Evolutionary conservation across 2,113 vertebrate genomes (phyloP), one percentile per base, ranked within the genome.

Genomic region (Salvelinus fontinalis): DNA sequence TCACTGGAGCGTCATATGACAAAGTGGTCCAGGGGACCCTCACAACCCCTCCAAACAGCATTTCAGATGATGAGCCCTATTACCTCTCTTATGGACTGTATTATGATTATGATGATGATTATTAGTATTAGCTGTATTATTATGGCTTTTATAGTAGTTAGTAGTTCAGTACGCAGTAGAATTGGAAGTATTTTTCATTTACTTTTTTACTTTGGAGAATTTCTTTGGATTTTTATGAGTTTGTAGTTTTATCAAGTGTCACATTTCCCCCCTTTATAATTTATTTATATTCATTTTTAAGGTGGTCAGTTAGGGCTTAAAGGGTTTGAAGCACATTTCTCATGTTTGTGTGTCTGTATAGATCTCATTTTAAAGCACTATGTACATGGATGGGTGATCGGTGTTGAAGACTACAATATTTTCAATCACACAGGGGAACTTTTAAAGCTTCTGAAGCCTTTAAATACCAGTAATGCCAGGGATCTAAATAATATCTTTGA

Each of bases 1-100:
- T 90, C 89, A 91, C 87, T 85, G 93, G 92, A 92, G 92, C 90
- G 88, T 92, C 92, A 88, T 84, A 87, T 87, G 89, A 91, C 87
- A 88, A 84, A 78, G 89, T 87, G 88, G 81, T 87, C 83, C 83
- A 27, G 74, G 83, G 60, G 3, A 14, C 81, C 57, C 75, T 80
- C 79, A 83, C 62, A 75, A 79, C 83, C 85, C 81, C 75, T 77
- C 82, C 83, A 90, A 88, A 84, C 86, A 88, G 80, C 88, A 85
- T 92, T 88, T 87, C 84, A 90, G 86, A 89, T 83, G 79, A 88
- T 82, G 31, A 62, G 87, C 89, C 92, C 88, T 44, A 89, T 90
- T 92, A 91, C 91, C 92, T 92, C 90, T 91, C 85, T 91, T 83
- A 90, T 86, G 87, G 87, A 88, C 85, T 86, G 70, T 79, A 85